These are phyloP conservation scores for Drosophila koepferae DNA, from an alignment of 2,888 invertebrate genomes.

Conservation along the genomic window DNA sequence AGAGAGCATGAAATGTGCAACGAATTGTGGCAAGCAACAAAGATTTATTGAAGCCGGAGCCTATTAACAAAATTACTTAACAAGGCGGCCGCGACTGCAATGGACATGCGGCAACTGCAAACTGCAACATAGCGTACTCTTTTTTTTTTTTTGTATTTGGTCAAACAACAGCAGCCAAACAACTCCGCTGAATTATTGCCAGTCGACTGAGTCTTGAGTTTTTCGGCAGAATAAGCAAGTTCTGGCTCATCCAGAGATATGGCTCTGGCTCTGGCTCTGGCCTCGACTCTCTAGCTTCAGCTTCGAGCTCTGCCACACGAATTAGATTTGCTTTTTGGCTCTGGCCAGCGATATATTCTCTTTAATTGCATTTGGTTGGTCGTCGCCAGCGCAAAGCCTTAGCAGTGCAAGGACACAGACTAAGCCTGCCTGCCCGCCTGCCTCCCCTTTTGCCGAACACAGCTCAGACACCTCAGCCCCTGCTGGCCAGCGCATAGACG, in stretches of 20 bases:
- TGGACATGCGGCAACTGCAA: conserved; percentile 61
- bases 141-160: conserved; percentile 49
- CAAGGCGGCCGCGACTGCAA: conserved; percentile 70
- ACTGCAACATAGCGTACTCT: conserved; percentile 44
- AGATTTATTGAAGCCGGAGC: conserved; percentile 73
- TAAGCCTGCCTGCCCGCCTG: conserved; percentile 43
- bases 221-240: conserved; percentile 46
- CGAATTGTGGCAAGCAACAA: conserved; percentile 77
- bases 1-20: conserved; percentile 81
- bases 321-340: conserved; percentile 14
- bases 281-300: background rate
- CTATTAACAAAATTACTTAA: conserved; percentile 81
- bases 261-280: background rate
- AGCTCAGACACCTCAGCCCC: conserved; percentile 12
- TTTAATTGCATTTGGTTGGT: conserved; percentile 75
- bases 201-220: conserved; percentile 72
- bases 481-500: background rate
- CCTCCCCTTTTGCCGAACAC: background rate
- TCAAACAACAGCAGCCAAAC: conserved; percentile 42
- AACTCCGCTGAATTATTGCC: conserved; percentile 71
- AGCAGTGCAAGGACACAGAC: conserved; percentile 45
- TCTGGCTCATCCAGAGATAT: conserved; percentile 7
- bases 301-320: background rate
- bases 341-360: conserved; percentile 71
- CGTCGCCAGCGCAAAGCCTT: conserved; percentile 28